A percentile compares a stretch with the other conserved stretches of the same genome.
Evolutionary conservation across 2,797 vertebrate genomes (phyloP).

Genomic region (Cossypha polioptera): DNA sequence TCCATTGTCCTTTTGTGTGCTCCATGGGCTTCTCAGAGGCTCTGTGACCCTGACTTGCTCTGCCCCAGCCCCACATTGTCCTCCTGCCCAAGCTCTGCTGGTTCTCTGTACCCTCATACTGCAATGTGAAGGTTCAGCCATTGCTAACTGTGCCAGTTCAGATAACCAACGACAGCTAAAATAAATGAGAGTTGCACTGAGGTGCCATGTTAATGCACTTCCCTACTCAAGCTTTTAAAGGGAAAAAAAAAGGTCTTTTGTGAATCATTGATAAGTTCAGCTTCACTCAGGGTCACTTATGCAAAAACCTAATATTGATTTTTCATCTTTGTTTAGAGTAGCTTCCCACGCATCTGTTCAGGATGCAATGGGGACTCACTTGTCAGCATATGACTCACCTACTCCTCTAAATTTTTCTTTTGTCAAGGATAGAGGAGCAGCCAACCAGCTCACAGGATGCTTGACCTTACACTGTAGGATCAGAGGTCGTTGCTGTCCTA

Average conservation of each 20-base stretch:
- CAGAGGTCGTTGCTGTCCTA: not conserved
- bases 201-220: conserved; percentile 48
- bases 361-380: conserved; percentile 72
- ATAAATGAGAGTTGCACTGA: conserved; percentile 9
- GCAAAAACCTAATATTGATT: conserved; percentile 59
- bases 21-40: not conserved
- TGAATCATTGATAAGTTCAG: conserved; percentile 80
- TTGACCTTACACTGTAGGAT: conserved; percentile 29
- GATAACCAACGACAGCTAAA: not conserved
- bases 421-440: conserved; percentile 31
- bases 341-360: conserved; percentile 67
- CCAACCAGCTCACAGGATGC: not conserved
- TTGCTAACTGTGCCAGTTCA: not conserved
- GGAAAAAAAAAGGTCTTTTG: conserved; percentile 18
- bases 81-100: not conserved
- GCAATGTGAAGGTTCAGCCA: not conserved
- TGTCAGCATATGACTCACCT: conserved; percentile 71
- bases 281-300: conserved; percentile 65
- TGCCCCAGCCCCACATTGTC: fast-evolving
- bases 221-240: conserved; percentile 42
- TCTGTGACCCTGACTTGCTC: not conserved
- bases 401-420: conserved; percentile 64
- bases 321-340: conserved; percentile 54
- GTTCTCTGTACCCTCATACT: not conserved
- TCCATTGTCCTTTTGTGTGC: not conserved